Evolutionary conservation across 2,797 vertebrate genomes (phyloP).

Genomic region (Neomorphus geoffroyi): DNA sequence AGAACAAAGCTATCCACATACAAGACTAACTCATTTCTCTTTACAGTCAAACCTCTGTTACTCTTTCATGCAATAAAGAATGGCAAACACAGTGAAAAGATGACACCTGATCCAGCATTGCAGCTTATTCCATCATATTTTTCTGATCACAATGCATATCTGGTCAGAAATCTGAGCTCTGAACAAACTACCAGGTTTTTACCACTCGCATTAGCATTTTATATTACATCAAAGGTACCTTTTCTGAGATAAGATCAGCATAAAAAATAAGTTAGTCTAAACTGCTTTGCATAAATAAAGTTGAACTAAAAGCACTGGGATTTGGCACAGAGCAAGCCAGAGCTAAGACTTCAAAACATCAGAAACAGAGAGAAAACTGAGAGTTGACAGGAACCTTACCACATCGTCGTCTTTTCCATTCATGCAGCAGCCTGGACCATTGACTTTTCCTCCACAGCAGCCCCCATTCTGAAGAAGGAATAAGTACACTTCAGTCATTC

Average conservation of each 20-base stretch:
- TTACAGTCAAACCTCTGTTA: neutral
- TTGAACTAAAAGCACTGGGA: neutral
- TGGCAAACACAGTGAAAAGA: neutral
- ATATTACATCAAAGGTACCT: neutral
- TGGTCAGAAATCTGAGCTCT: neutral
- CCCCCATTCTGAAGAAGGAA: constrained; percentile 37
- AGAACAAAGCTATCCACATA: neutral
- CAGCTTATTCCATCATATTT: neutral
- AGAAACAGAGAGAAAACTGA: neutral
- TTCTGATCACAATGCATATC: neutral
- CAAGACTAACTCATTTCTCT: neutral
- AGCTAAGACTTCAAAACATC: neutral
- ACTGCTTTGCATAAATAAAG: neutral
- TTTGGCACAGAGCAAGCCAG: neutral
- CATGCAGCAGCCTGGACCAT: neutral
- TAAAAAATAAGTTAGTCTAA: neutral
- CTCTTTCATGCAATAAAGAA: neutral
- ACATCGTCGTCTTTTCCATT: neutral
- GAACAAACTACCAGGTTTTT: neutral
- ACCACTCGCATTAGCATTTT: neutral
- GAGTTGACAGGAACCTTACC: constrained; percentile 2
- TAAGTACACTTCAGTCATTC: neutral
- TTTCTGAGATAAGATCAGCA: neutral
- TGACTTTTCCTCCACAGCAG: constrained; percentile 26
- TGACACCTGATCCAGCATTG: neutral